Conservation (phyloP, 2,113 vertebrate species). For the Dolichallabes microphthalmus region DNA sequence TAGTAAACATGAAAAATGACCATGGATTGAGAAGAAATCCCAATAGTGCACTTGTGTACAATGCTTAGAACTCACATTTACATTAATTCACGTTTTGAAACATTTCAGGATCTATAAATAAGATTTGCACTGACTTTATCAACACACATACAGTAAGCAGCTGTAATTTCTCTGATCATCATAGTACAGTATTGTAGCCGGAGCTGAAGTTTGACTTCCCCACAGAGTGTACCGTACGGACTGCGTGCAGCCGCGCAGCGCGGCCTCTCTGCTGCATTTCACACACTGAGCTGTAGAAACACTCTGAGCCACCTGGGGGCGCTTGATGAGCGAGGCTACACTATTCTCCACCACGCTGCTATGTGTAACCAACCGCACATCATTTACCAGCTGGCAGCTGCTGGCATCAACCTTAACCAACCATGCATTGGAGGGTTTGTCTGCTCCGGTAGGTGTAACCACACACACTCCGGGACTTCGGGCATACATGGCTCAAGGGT, state of each 20-base stretch:
- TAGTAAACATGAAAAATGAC: too few species aligned
- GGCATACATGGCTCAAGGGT: neutral
- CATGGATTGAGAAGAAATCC: too few species aligned
- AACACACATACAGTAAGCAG: neutral
- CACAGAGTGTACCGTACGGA: conserved; percentile 69
- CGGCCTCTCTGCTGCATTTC: conserved; percentile 71
- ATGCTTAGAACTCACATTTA: neutral
- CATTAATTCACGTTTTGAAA: too few species aligned
- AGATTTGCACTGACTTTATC: too few species aligned
- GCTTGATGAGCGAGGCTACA: conserved; percentile 69
- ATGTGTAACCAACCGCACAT: conserved; percentile 69
- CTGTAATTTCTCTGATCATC: neutral
- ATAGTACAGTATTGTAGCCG: neutral
- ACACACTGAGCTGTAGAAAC: conserved; percentile 70
- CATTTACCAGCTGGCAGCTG: conserved; percentile 68
- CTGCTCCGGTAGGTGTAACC: conserved; percentile 56
- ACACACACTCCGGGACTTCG: neutral
- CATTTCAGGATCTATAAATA: too few species aligned
- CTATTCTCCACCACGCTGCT: conserved; percentile 72
- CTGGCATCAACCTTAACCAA: conserved; percentile 70
- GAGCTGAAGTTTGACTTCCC: neutral
- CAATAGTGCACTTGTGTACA: neutral
- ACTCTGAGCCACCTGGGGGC: conserved; percentile 65
- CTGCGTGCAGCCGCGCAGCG: conserved; percentile 71
- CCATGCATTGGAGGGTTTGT: conserved; percentile 51